Evolutionary conservation across 2,797 vertebrate species (phyloP).

Genomic region (Gambelia wislizenii): DNA sequence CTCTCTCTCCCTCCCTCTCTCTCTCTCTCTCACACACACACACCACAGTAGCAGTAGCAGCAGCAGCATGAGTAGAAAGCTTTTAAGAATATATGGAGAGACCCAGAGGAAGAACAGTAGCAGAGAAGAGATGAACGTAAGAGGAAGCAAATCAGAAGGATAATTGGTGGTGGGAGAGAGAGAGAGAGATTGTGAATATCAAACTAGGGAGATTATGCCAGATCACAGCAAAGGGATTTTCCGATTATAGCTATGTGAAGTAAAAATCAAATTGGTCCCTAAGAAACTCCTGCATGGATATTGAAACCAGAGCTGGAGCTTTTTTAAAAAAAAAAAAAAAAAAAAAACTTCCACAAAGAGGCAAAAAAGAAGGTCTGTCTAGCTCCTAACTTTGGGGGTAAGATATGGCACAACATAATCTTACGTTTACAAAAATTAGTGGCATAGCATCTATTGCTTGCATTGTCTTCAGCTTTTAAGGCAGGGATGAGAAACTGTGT

Average conservation of each 20-base stretch:
- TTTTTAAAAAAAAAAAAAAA: too few species aligned
- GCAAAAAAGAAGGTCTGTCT: neutral
- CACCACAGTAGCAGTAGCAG: constrained; percentile 27
- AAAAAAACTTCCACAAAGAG: neutral
- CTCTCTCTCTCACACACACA: constrained; percentile 28
- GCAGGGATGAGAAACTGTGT: neutral
- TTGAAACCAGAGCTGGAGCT: constrained; percentile 8
- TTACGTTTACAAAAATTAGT: neutral
- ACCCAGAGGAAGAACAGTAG: constrained; percentile 60
- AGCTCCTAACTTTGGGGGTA: neutral
- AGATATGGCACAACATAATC: constrained; percentile 4
- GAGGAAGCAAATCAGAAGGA: constrained; percentile 64
- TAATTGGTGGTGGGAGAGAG: constrained; percentile 56
- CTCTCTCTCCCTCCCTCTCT: neutral
- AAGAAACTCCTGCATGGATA: constrained; percentile 40
- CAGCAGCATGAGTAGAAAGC: constrained; percentile 62
- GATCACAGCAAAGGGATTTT: constrained; percentile 66
- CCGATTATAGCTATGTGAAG: constrained; percentile 55
- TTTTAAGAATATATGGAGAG: constrained; percentile 64
- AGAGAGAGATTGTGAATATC: constrained; percentile 64
- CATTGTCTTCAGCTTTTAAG: neutral
- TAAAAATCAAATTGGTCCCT: constrained; percentile 64
- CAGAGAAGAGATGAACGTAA: constrained; percentile 55
- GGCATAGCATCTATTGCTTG: neutral
- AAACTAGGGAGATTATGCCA: constrained; percentile 70